Evolutionary conservation across 1,140 invertebrate species (phyloP).

Genomic region (Fopius arisanus): DNA sequence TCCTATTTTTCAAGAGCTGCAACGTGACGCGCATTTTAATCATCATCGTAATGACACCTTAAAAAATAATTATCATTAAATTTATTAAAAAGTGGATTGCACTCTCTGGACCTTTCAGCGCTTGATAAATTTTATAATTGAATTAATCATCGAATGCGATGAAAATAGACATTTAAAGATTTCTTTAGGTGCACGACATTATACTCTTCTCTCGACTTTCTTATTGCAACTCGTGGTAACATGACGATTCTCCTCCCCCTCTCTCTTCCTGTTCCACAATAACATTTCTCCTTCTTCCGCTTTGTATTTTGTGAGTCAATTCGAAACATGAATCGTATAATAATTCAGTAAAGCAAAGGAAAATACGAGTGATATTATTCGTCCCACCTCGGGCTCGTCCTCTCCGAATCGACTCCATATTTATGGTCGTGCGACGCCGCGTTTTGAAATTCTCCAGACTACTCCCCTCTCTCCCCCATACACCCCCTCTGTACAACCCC

Average conservation of each 20-base stretch:
- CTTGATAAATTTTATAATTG: background rate
- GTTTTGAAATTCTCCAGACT: conserved; percentile 33
- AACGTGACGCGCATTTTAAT: too few relatives aligned
- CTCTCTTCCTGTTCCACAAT: conserved; percentile 52
- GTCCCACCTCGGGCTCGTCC: conserved; percentile 46
- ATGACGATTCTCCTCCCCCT: background rate
- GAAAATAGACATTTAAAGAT: background rate
- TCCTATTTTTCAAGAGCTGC: too few relatives aligned
- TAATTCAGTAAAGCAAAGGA: conserved; percentile 63
- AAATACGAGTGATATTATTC: conserved; percentile 63
- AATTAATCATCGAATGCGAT: background rate
- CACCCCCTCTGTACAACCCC: background rate
- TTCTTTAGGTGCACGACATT: background rate
- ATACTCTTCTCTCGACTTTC: background rate
- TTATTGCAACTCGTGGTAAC: background rate
- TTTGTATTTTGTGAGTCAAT: conserved; percentile 67
- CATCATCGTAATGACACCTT: too few relatives aligned
- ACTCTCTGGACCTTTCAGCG: too few relatives aligned
- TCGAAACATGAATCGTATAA: conserved; percentile 66
- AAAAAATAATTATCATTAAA: too few relatives aligned
- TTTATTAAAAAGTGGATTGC: too few relatives aligned
- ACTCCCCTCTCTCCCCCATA: background rate
- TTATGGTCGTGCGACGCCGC: conserved; percentile 43
- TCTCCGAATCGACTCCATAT: conserved; percentile 55
- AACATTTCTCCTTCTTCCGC: conserved; percentile 61